Conservation (phyloP, 1,140 invertebrate genomes). For the Bombus affinis region DNA sequence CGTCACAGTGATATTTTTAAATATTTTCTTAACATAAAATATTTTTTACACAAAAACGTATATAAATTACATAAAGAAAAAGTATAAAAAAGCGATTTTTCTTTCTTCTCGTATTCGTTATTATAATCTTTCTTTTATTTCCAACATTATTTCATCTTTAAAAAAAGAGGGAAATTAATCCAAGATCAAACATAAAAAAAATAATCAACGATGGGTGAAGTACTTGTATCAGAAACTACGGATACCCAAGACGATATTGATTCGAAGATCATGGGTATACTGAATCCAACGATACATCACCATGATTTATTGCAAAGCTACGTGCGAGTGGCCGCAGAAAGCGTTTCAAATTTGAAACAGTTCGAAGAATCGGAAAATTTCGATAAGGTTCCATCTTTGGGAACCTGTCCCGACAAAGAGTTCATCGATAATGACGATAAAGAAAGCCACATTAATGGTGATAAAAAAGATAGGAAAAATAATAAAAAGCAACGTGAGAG, state of each 20-base stretch:
- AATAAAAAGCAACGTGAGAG: slow-evolving; percentile 23
- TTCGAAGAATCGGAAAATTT: slow-evolving; percentile 12
- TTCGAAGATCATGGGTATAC: slow-evolving; percentile 72
- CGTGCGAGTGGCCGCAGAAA: slow-evolving; percentile 85
- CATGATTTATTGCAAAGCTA: slow-evolving; percentile 90
- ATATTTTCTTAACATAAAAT: neutral
- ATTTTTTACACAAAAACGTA: neutral
- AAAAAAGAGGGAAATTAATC: neutral
- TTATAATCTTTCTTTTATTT: neutral
- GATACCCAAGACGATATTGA: slow-evolving; percentile 44
- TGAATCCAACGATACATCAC: slow-evolving; percentile 83
- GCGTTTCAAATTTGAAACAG: slow-evolving; percentile 55
- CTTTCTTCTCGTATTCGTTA: neutral
- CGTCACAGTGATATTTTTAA: neutral
- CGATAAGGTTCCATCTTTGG: slow-evolving; percentile 11
- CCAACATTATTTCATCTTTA: neutral
- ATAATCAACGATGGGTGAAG: neutral
- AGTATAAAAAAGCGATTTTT: neutral
- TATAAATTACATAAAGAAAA: neutral
- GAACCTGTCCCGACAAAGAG: neutral
- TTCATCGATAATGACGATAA: slow-evolving; percentile 24
- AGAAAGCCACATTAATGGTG: neutral
- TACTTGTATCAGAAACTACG: neutral
- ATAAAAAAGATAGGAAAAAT: neutral
- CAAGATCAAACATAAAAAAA: neutral